Base-by-base conservation (phyloP, 2,888 invertebrate species). In the Melanchra persicariae region DNA sequence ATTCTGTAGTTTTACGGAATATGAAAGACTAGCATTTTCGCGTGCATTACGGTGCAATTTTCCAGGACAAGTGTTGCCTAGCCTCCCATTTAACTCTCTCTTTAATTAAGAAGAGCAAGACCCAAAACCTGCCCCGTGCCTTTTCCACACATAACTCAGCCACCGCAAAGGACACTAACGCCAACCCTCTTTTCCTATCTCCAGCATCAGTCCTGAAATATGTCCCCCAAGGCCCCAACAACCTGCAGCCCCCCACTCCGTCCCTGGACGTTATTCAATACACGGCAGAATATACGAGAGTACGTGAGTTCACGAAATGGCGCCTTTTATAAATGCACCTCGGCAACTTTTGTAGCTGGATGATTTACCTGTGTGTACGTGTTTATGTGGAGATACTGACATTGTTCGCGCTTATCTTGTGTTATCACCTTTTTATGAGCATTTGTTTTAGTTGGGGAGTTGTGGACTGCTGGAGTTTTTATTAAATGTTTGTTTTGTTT, bases 191-290 rank as follows among this genome's bases (percentile, higher is more conserved):
- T 12, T 0, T 43, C 34, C 9, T 74, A 58, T 73, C 66, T 49
- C 37, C 19, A 43, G 43, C 19, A 58, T 52, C 47, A 47, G 43
- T 51, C n/a, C 17, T 58, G 15, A 57, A 24, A 58, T n/a, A 66
- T 49, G 61, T 57, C 52, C 24, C 45, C 45, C 19, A 2, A 40
- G 40, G 40, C 30, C 37, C 26, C 15, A 19, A 8, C 55, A 19
- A 19, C 54, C 77, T 49, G 22, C 22, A 37, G 15, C 37, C 22
- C 34, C 34, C 37, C 24, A 70, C 24, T 85, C 66, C 73, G 58
- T 17, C 76, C 71, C 86, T 85, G 86, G 52, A 30, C 30, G 67
- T 77, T 83, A 85, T 85, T 87, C 82, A 87, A 82, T 85, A 81
- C 82, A 82, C 75, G 78, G 64, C 47, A 80, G 76, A 74, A 80